These are phyloP conservation scores for Psylliodes chrysocephalus DNA, from an alignment of 2,888 invertebrate species.

Conservation along the genomic window DNA sequence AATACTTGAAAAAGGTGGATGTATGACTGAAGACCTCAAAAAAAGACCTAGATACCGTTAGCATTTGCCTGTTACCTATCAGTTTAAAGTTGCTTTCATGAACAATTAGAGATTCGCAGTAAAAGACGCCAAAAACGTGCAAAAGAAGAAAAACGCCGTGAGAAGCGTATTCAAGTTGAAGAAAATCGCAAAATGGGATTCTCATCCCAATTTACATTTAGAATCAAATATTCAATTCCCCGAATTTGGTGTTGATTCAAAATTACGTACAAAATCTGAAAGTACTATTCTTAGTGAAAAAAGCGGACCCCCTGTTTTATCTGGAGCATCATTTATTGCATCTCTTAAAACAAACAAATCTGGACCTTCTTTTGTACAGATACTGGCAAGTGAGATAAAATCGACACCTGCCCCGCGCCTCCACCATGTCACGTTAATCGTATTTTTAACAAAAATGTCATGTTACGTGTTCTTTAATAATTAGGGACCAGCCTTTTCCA, in stretches of 20 bases:
- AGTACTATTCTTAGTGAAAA: constrained; percentile 55
- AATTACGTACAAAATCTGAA: constrained; percentile 51
- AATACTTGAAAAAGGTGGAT: constrained; percentile 86
- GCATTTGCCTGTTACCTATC: constrained; percentile 91
- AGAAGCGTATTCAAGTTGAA: constrained; percentile 78
- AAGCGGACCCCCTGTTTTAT: constrained; percentile 47
- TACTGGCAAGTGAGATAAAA: too few relatives aligned
- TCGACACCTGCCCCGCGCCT: too few relatives aligned
- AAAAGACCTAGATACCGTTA: constrained; percentile 79
- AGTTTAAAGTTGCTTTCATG: constrained; percentile 84
- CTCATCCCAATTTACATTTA: constrained; percentile 71
- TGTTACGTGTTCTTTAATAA: too few relatives aligned
- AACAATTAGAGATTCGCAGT: constrained; percentile 77
- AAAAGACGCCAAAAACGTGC: constrained; percentile 76
- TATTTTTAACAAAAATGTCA: too few relatives aligned
- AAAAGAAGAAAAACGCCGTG: constrained; percentile 82
- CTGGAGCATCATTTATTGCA: constrained; percentile 48
- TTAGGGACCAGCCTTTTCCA: too few relatives aligned
- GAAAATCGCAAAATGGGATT: constrained; percentile 78
- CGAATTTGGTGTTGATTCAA: constrained; percentile 55
- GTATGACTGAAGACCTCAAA: constrained; percentile 85
- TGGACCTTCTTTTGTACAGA: constrained; percentile 71
- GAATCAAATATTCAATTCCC: constrained; percentile 71
- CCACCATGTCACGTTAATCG: too few relatives aligned
- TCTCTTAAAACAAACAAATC: constrained; percentile 53